Evolutionary conservation across 2,797 vertebrate species (phyloP), one percentile per base, ranked within the genome.

Genomic region (Falco peregrinus): DNA sequence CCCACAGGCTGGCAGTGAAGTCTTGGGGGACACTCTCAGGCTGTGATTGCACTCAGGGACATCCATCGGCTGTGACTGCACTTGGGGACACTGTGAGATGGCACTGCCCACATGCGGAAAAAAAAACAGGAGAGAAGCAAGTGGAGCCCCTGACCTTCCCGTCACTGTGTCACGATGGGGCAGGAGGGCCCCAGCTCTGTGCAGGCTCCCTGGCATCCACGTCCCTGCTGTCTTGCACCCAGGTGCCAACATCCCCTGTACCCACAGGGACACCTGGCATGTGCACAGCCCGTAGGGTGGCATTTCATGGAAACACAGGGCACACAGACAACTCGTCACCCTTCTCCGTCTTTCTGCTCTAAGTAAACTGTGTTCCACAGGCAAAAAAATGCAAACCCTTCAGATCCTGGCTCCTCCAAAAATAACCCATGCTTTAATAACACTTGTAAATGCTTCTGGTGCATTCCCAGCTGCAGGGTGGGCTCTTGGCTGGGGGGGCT

Each of bases 401-500:
- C 81, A 84, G 70, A 94, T 92, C 88, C 70, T 2, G 8, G 57
- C 82, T 93, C 83, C 47, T 95, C 96, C 86, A 92, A 94, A 95
- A 97, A 95, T 96, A 96, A 91, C 95, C 54, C 47, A 3, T 1
- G 16, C 92, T 92, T 93, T 90, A 95, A 87, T 94, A 93, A 93
- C 2, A 5, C 92, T 94, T 37, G 1, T 96, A 96, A 95, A 96
- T 92, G 94, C 86, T 96, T 96, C 89, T 96, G 94, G 91, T 31
- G 8, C 94, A 95, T 96, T 95, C 91, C 94, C 95, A 96, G 93
- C 94, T 95, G 94, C 90, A 95, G 95, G 93, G 93, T 82, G 89
- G 95, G 87, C 93, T 89, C 45, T 0, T 4, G 35, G 35, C 1
- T 0, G 13, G 53, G 82, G 82, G 43, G 48, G 56, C 10, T 81